phyloP scores from a whole-genome alignment of 2,888 invertebrate species.

The Mythimna impura region DNA sequence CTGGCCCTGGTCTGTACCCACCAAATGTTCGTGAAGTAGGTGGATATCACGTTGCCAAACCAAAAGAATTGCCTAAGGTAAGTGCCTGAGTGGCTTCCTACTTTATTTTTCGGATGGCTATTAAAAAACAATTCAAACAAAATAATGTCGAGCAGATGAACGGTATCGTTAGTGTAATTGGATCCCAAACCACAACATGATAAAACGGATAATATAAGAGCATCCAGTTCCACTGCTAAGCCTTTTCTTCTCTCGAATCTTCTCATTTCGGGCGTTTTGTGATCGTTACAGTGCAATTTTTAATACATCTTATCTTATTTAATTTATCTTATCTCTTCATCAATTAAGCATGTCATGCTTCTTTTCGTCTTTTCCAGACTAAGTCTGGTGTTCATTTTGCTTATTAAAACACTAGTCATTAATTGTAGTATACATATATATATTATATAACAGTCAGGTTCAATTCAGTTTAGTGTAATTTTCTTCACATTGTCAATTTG shows the following conservation, averaged over 20 bases:
- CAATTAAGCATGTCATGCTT: too few relatives aligned
- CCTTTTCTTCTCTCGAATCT: background rate
- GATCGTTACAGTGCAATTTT: background rate
- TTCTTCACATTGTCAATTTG: background rate
- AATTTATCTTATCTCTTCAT: background rate
- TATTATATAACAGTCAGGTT: too few relatives aligned
- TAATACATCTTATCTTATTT: too few relatives aligned
- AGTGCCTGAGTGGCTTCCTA: constrained; percentile 23
- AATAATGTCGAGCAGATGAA: background rate
- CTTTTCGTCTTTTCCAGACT: background rate
- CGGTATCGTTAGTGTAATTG: background rate
- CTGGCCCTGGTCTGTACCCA: constrained; percentile 87
- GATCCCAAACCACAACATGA: background rate
- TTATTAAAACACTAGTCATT: background rate
- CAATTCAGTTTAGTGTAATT: background rate
- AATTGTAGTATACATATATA: too few relatives aligned
- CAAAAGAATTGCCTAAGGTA: constrained; percentile 82
- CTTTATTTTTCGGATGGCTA: background rate
- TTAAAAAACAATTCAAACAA: constrained; percentile 2
- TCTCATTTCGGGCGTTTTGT: background rate
- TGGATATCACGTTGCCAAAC: constrained; percentile 88
- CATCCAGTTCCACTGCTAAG: background rate
- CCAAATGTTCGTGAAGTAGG: constrained; percentile 91
- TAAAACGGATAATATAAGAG: background rate
- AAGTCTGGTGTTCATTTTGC: too few relatives aligned